phyloP scores from a whole-genome alignment of 2,797 vertebrate species.

The Epinephelus coioides region DNA sequence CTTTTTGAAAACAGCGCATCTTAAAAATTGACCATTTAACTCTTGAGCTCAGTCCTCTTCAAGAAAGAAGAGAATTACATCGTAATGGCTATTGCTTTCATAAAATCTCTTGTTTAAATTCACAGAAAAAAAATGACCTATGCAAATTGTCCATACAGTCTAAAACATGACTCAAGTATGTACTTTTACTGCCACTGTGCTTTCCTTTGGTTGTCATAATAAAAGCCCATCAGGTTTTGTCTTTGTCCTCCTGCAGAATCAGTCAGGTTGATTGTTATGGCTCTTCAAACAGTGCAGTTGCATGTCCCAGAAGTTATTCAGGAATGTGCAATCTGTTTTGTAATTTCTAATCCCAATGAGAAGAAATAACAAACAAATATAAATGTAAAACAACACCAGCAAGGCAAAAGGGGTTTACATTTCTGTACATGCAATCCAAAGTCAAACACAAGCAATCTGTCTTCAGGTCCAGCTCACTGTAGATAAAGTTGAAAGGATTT shows the following conservation, averaged over 20 bases:
- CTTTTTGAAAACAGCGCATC: conserved; percentile 22
- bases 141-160: conserved; percentile 21
- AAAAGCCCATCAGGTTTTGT: conserved; percentile 23
- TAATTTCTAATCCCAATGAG: conserved; percentile 7
- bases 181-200: conserved; percentile 24
- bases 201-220: conserved; percentile 45
- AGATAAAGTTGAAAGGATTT: not conserved
- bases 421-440: conserved; percentile 35
- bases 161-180: conserved; percentile 35
- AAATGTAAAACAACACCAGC: conserved; percentile 39
- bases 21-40: conserved; percentile 2
- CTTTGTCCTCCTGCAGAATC: conserved; percentile 16
- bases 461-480: conserved; percentile 7
- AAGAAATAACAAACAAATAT: conserved; percentile 5
- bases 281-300: conserved; percentile 18
- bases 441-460: conserved; percentile 17
- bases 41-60: conserved; percentile 26
- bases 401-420: conserved; percentile 68
- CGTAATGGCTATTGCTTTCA: conserved; percentile 41
- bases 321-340: conserved; percentile 2
- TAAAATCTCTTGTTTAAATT: conserved; percentile 38
- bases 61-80: conserved; percentile 45
- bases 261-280: conserved; percentile 14
- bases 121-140: conserved; percentile 19
- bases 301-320: conserved; percentile 1